Base-by-base conservation (phyloP, 23 tunicate genomes). In the Phallusia fumigata region DNA sequence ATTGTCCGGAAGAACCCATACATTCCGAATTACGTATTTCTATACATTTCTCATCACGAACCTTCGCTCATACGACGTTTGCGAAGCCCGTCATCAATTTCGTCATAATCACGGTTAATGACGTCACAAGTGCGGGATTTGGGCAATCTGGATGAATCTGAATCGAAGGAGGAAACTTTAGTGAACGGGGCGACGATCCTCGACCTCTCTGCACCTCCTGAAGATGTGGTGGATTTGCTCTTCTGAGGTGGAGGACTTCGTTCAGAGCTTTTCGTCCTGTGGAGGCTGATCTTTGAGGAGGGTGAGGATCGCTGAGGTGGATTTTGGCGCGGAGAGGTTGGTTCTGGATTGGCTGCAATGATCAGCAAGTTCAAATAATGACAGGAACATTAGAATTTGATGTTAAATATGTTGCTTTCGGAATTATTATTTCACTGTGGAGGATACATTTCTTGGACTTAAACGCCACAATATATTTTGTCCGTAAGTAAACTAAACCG, bases 61-160 rank as follows among this genome's bases (percentile, higher is more conserved):
- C 86, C 86, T 83, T 83, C 86, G 69, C 86, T 83, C 75, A 83
- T 65, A 6, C 86, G 86, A n/a, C 86, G 79, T 35, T 31, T 73
- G 40, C 86, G 79, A 11, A 74, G 77, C 13, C 69, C 69, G 69
- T 58, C 69, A 58, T 58, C 69, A 6, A 58, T 58, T 58, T 58
- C 69, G 69, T 58, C 69, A 58, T 58, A 58, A 58, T 58, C 69
- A 2, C 28, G 2, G 13, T 58, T 24, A 5, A 58, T 58, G 15
- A 24, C 69, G 69, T 58, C 69, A 40, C 47, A 40, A 40, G 47
- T 40, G 28, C 69, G 69, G 3, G 69, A 58, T 58, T 58, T 58
- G 69, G 69, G 69, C 8, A 58, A 16, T 13, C 16, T 58, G 47
- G 47, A 40, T 40, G 47, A 40, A 40, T 40, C 47, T 16, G 69